These are phyloP conservation scores for Parauchenoglanis punctatus DNA, from an alignment of 2,797 vertebrate genomes.

Conservation along the genomic window DNA sequence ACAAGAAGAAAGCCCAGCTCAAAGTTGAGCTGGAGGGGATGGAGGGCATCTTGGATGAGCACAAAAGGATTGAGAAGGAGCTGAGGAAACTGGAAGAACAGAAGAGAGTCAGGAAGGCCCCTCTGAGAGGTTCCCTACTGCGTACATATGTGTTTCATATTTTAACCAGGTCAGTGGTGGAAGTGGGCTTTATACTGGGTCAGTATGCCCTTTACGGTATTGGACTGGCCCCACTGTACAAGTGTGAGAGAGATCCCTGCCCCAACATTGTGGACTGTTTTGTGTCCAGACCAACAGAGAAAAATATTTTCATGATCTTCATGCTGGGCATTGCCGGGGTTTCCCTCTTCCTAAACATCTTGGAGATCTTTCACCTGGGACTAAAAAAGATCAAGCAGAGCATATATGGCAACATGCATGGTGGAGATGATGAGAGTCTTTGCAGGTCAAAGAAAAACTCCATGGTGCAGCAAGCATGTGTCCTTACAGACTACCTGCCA, in stretches of 20 bases:
- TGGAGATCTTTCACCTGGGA: constrained; percentile 91
- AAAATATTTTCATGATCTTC: constrained; percentile 95
- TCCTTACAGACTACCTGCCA: constrained; percentile 72
- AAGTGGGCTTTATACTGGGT: constrained; percentile 91
- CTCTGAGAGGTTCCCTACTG: constrained; percentile 87
- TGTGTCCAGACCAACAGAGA: constrained; percentile 93
- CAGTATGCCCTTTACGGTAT: constrained; percentile 92
- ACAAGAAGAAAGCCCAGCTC: constrained; percentile 83
- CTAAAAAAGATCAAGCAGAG: constrained; percentile 84
- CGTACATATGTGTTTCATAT: constrained; percentile 93
- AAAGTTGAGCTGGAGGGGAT: constrained; percentile 84
- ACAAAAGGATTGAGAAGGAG: constrained; percentile 84
- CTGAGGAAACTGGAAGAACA: constrained; percentile 89
- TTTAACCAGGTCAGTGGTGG: constrained; percentile 87
- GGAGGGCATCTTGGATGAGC: constrained; percentile 77
- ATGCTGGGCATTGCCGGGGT: constrained; percentile 91
- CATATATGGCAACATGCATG: constrained; percentile 72
- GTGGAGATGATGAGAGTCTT: constrained; percentile 74
- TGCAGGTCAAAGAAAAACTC: constrained; percentile 84
- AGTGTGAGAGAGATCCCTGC: constrained; percentile 87
- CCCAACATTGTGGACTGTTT: constrained; percentile 94
- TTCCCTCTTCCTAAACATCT: constrained; percentile 87
- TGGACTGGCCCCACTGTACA: constrained; percentile 86
- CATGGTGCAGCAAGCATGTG: constrained; percentile 74
- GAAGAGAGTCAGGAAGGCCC: constrained; percentile 89